Conservation (phyloP, 2,797 vertebrate species). For the Schizothorax lantsangensis region DNA sequence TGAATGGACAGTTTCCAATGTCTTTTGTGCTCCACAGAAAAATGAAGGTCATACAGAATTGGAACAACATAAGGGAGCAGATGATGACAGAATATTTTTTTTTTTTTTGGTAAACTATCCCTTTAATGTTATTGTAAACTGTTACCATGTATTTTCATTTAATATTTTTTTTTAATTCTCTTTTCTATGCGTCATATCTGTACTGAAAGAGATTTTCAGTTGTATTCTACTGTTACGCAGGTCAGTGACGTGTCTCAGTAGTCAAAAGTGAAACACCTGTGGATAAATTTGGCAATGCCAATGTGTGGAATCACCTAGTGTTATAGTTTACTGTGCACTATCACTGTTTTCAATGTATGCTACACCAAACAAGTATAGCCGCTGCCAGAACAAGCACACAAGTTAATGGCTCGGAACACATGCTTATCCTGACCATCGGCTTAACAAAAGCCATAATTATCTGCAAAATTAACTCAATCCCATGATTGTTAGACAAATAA, state of each 20-base stretch:
- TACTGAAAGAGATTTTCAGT: not conserved
- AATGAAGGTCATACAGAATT: not conserved
- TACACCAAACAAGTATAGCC: constrained; percentile 38
- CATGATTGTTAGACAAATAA: constrained; percentile 80
- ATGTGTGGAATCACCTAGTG: constrained; percentile 35
- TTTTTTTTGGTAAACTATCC: not conserved
- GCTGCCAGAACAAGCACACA: constrained; percentile 76
- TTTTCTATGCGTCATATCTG: not conserved
- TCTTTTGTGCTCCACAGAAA: not conserved
- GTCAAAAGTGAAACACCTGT: not conserved
- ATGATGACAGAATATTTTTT: not conserved
- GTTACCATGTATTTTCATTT: not conserved
- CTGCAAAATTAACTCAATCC: constrained; percentile 76
- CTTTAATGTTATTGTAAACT: not conserved
- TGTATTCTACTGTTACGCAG: not conserved
- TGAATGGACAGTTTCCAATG: not conserved
- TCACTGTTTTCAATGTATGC: constrained; percentile 42
- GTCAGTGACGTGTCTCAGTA: not conserved
- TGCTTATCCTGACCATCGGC: constrained; percentile 77
- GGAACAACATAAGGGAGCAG: not conserved
- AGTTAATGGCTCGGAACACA: constrained; percentile 74
- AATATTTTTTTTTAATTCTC: not conserved
- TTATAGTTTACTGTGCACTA: constrained; percentile 50
- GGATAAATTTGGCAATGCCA: not conserved
- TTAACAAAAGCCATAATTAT: constrained; percentile 80